Conservation (phyloP, 2,888 invertebrate genomes). For the Ceraclea dissimilis region DNA sequence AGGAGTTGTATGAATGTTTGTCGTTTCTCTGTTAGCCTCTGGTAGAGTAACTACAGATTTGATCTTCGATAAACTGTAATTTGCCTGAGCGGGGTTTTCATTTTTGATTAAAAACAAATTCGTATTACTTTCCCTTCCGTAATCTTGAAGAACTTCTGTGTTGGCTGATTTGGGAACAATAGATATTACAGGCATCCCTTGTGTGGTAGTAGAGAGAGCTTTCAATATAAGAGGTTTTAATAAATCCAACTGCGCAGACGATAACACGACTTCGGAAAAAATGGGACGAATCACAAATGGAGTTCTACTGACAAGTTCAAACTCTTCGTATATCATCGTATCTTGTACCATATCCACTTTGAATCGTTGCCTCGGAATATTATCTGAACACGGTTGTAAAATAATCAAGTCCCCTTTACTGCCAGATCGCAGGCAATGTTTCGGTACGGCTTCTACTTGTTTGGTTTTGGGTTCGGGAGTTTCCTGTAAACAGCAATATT, state of each 20-base stretch:
- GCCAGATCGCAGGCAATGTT: neutral
- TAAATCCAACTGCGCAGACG: constrained; percentile 5
- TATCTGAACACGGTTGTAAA: constrained; percentile 2
- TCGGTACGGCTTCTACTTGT: neutral
- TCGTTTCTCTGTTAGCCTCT: neutral
- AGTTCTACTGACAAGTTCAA: neutral
- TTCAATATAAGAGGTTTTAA: constrained; percentile 8
- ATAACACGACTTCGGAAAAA: constrained; percentile 4
- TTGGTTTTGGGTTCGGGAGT: neutral
- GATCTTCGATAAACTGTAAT: neutral
- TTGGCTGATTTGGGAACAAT: neutral
- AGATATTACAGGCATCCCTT: constrained; percentile 8
- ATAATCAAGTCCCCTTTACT: neutral
- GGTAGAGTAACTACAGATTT: neutral
- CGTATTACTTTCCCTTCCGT: neutral
- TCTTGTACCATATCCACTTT: constrained; percentile 12
- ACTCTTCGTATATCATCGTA: constrained; percentile 12
- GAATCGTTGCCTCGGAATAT: constrained; percentile 1
- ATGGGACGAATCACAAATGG: constrained; percentile 10
- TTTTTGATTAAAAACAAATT: neutral
- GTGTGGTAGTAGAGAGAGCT: neutral
- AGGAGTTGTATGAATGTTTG: neutral
- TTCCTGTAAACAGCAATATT: neutral
- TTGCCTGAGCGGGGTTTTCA: neutral
- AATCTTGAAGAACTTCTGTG: neutral